These are phyloP conservation scores for Neodiprion fabricii DNA, from an alignment of 1,140 invertebrate genomes.

Conservation along the genomic window DNA sequence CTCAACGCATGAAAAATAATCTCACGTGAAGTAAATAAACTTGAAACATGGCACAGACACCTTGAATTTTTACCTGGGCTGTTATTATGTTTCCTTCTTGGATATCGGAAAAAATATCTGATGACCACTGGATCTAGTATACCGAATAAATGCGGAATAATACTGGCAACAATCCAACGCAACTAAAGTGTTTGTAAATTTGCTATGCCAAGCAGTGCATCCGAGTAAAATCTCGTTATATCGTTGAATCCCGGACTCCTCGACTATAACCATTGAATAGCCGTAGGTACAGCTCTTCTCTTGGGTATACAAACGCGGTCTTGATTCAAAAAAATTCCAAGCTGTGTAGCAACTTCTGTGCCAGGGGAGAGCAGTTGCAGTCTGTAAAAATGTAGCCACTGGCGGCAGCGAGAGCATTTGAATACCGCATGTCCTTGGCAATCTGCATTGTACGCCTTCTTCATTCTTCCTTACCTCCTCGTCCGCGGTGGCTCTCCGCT, in stretches of 20 bases:
- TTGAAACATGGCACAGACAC: no score
- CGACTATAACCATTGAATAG: not conserved
- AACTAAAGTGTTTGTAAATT: no score
- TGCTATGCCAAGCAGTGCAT: not conserved
- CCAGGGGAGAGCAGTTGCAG: conserved; percentile 28
- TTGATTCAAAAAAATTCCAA: conserved; percentile 9
- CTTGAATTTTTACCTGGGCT: no score
- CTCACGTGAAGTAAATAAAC: no score
- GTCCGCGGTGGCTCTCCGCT: no score
- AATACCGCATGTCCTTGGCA: conserved; percentile 47
- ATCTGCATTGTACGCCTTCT: conserved; percentile 7
- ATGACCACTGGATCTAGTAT: no score
- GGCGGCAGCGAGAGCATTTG: conserved; percentile 40
- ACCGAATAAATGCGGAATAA: no score
- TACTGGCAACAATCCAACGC: no score
- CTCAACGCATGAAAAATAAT: no score
- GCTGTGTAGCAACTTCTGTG: conserved; percentile 16
- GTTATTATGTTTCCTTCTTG: no score
- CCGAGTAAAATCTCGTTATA: not conserved
- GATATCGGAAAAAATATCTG: no score
- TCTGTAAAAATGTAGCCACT: conserved; percentile 43
- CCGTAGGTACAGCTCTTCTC: conserved; percentile 4
- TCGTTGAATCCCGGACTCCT: not conserved
- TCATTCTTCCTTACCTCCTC: not conserved
- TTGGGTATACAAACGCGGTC: conserved; percentile 12